Evolutionary conservation across 2,888 invertebrate species (phyloP).

Genomic region (Acanthosepion lycidas): DNA sequence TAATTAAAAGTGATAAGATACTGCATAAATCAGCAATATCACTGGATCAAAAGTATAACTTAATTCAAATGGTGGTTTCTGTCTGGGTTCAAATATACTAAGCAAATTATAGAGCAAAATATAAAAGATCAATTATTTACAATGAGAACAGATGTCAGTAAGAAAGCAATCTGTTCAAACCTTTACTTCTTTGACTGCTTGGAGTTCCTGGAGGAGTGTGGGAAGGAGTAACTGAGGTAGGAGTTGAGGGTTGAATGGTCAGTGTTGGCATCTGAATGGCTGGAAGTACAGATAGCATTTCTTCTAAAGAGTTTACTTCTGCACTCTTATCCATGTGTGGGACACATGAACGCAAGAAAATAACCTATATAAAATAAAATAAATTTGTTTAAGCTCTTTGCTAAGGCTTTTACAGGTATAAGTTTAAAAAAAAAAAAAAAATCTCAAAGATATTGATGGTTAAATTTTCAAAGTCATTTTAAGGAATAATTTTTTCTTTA

Average conservation of each 20-base stretch:
- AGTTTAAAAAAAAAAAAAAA: too few relatives aligned
- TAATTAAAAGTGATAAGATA: too few relatives aligned
- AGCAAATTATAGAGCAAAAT: too few relatives aligned
- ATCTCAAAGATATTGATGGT: too few relatives aligned
- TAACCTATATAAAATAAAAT: conserved; percentile 68
- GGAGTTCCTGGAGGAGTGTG: conserved; percentile 71
- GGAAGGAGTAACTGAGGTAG: conserved; percentile 58
- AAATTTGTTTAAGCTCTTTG: background rate
- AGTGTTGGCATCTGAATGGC: conserved; percentile 51
- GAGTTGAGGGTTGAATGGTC: conserved; percentile 49
- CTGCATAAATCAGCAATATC: too few relatives aligned
- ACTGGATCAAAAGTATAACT: too few relatives aligned
- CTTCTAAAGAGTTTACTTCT: conserved; percentile 73
- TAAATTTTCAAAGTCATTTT: background rate
- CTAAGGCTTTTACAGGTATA: background rate
- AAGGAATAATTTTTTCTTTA: background rate
- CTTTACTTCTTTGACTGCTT: conserved; percentile 56
- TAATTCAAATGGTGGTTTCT: too few relatives aligned
- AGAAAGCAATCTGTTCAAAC: background rate
- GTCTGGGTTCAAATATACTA: too few relatives aligned
- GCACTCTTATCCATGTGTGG: conserved; percentile 64
- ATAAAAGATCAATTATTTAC: background rate
- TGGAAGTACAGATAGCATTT: conserved; percentile 74
- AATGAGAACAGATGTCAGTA: background rate
- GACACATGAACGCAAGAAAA: conserved; percentile 72